Base-by-base conservation (phyloP, 2,888 invertebrate species). In the Scaptomyza polygonia region DNA sequence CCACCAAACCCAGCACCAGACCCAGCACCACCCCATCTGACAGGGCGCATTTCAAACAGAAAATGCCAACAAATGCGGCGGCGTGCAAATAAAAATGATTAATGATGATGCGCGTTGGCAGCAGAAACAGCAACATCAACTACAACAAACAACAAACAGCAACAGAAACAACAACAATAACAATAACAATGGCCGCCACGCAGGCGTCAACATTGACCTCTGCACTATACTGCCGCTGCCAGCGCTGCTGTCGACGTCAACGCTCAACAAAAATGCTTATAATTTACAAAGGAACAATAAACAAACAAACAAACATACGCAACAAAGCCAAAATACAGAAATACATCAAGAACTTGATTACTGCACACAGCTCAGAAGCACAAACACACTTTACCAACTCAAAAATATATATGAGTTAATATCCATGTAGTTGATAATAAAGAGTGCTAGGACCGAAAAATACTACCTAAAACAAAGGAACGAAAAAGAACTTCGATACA, bases 61-160 rank as follows among this genome's bases (percentile, higher is more conserved):
- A 77, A 84, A 84, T 81, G 86, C 85, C 86, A 79, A 71, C 83
- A 84, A 88, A 86, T 84, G 85, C 84, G 88, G 82, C 81, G 79
- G 86, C 84, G 79, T 79, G 88, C 89, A 87, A 89, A 89, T 89
- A 88, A 88, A 88, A 88, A 88, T 88, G 89, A 89, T 89, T 88
- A 88, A 88, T 88, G 88, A 81, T 88, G 87, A 87, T 86, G 85
- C 86, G 76, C 75, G 73, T 56, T 77, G 82, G 84, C 80, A 79
- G 79, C 56, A 59, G 30, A 21, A 57, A 16, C 66, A 75, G 16
- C 71, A 67, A 12, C 45, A 70, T 16, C 74, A 72, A 29, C 63
- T 56, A 63, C 74, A 71, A 55, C 69, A 25, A 25, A 25, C 25
- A 25, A 0, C 64, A 54, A 25, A 0, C 64, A 54, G 43, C 66